Base-by-base conservation (phyloP, 2,113 vertebrate genomes). In the Rhinopomastus cyanomelas region DNA sequence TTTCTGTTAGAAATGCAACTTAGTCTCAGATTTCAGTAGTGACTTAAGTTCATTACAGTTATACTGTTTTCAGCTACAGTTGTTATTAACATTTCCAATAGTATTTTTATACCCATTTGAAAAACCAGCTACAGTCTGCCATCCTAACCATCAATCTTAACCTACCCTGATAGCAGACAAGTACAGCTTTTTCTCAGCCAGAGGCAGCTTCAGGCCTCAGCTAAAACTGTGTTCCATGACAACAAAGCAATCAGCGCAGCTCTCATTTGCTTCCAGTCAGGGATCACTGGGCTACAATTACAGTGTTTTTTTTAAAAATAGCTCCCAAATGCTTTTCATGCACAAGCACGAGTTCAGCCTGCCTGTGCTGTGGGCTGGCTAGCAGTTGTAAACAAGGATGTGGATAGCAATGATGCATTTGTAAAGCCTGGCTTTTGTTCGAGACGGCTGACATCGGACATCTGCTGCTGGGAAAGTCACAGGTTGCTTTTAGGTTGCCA, bases 1-100 rank as follows among this genome's bases (percentile, higher is more conserved):
- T 42, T 87, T 87, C 68, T 92, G 21, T 20, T 62, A 80, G 68
- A 88, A 83, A 76, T 51, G 20, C 7, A 81, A 20, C 9, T 85
- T 62, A 13, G 8, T 62, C 34, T 69, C 57, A 93, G 9, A 64
- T 77, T 65, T 88, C 37, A 61, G 34, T 60, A 83, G 42, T 85
- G 26, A 36, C n/a, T n/a, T n/a, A n/a, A n/a, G n/a, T n/a, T n/a
- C n/a, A n/a, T n/a, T n/a, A n/a, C n/a, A n/a, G n/a, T 78, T 53
- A 21, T 46, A 67, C 4, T 64, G 42, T 69, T 53, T 74, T 85
- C 37, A 69, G 34, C 27, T 71, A 65, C 74, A 3, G 8, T 30
- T 85, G 48, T 65, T 83, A 74, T 20, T 79, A 73, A 66, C 16
- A 61, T 71, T 77, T 16, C 52, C 19, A 53, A 19, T 9, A 85